Evolutionary conservation across 2,888 invertebrate species (phyloP), one percentile per base, ranked within the genome.

Genomic region (Archips xylosteana): DNA sequence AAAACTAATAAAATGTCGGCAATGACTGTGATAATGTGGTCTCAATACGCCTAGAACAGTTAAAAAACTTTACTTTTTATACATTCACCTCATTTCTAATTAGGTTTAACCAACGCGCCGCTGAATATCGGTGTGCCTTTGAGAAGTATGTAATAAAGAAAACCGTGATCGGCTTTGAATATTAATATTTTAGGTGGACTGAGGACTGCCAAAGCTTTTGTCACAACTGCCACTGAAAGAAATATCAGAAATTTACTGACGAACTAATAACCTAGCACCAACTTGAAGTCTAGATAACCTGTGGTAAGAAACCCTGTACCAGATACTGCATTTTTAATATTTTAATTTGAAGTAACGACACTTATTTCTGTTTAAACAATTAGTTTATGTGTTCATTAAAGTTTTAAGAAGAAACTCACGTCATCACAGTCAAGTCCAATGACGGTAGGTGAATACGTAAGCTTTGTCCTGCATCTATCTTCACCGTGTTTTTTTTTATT

Each of bases 21-120:
- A 51, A 8, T 15, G 39, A 71, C 66, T 66, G 66, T 61, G 66
- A 66, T 49, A 66, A 66, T 60, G 68, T 57, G 71, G 71, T 66
- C 57, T 67, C 32, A 3, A 32, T 32, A 32, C 12, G 10, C 32
- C 32, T 32, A 57, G 23, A 23, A 23, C 23, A 23, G 23, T 23
- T 23, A 12, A 12, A 12, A 5, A 57, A 32, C 12, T 3, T 32
- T 57, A 6, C 6, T 8, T 3, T 51, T 23, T 54, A 15, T 54
- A 3, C 15, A 15, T 8, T 65, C 59, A 64, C 63, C 70, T 70
- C 61, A 60, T 62, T 63, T 54, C n/a, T 63, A 54, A 32, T 32
- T 57, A n/a, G 62, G 62, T 5, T 32, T 32, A 45, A 70, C 54
- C 15, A 63, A 10, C 32, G 10, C 32, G 4, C 70, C 70, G 9